Evolutionary conservation across 2,113 vertebrate genomes (phyloP), one percentile per base, ranked within the genome.

Genomic region (Phocoena phocoena): DNA sequence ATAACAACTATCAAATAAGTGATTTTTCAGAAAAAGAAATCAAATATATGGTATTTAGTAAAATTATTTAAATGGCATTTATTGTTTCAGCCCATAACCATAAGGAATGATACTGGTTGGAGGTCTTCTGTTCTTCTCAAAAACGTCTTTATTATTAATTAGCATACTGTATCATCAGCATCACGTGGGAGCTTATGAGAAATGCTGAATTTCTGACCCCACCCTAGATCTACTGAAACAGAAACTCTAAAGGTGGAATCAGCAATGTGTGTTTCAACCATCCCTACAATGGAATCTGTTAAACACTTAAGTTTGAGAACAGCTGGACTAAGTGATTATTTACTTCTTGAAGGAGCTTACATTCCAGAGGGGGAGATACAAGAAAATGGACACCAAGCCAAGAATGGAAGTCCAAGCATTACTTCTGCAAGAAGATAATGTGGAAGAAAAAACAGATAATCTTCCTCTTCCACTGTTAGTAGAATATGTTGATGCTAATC

Each of bases 111-210:
- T 70, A 44, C 6, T 38, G 4, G 21, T 31, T 74, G 26, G 17
- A 36, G 5, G 1, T 26, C 25, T n/a, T 25, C 4, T 60, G 12
- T 41, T 87, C 5, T 79, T 60, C 53, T 63, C 7, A 38, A 50
- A 81, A 65, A 21, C 28, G 2, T 25, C 21, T 65, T 60, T 65
- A 3, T 44, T 90, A 58, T 58, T 41, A 25, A 50, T 17, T 47
- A 36, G 2, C 2, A 14, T 21, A 3, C 25, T 4, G 0, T 0
- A 8, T 8, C 6, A 47, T 36, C 28, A 89, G 6, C 11, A 20
- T 38, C 58, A n/a, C 25, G 28, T 38, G 2, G 1, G 21, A 70
- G 25, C 7, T 74, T 7, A 28, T 17, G 12, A 88, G 31, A 67
- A 53, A 50, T 63, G 28, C 12, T 67, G 14, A 84, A 3, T 60